Percentiles rank a stretch among this genome's conserved stretches.
phyloP scores from a whole-genome alignment of 2,797 vertebrate species.

The Anableps anableps region DNA sequence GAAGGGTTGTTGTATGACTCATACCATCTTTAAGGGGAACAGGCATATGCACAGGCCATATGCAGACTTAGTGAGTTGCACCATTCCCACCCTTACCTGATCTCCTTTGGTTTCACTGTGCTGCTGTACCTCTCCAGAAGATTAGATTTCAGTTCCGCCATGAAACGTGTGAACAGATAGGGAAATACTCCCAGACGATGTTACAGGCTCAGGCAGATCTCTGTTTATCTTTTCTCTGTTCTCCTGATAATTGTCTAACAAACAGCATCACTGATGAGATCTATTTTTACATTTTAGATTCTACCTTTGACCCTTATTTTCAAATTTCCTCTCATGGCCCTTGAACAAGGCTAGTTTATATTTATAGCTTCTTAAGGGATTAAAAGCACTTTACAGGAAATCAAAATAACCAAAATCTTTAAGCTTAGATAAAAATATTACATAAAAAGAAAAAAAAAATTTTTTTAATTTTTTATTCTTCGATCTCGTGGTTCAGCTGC shows the following conservation, averaged over 20 bases:
- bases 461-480: too few relatives aligned
- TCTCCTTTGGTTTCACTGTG: conserved; percentile 4
- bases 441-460: neutral
- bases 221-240: conserved; percentile 6
- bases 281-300: neutral
- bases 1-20: conserved; percentile 28
- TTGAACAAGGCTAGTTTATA: neutral
- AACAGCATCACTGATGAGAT: neutral
- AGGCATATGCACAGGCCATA: conserved; percentile 22
- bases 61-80: conserved; percentile 16
- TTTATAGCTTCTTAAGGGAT: neutral
- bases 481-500: too few relatives aligned
- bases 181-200: conserved; percentile 10
- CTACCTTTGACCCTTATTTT: neutral
- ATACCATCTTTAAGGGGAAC: conserved; percentile 38
- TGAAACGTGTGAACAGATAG: conserved; percentile 28
- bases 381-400: neutral
- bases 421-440: neutral
- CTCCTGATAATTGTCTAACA: conserved; percentile 9
- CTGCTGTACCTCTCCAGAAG: conserved; percentile 14
- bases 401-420: neutral
- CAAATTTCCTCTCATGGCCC: neutral
- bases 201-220: conserved; percentile 19
- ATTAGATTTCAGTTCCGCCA: conserved; percentile 22
- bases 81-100: conserved; percentile 16